Evolutionary conservation across 2,113 vertebrate genomes (phyloP).

Genomic region (Pundamilia nyererei): DNA sequence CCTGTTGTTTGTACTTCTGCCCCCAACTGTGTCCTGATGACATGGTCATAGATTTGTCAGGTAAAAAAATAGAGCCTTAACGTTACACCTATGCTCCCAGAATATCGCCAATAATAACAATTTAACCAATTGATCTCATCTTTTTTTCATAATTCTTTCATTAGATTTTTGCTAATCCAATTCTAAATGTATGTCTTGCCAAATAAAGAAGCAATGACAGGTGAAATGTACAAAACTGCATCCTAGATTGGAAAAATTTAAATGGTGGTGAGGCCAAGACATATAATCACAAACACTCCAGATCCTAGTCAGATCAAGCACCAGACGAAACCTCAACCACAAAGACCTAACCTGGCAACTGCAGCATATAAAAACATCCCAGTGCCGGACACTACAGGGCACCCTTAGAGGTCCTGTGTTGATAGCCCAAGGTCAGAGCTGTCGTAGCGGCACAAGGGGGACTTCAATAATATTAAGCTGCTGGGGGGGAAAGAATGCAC

Average conservation of each 20-base stretch:
- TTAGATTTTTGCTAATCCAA: not conserved
- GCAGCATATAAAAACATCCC: not conserved
- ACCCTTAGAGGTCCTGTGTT: not conserved
- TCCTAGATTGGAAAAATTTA: not conserved
- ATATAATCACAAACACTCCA: not conserved
- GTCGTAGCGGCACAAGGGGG: accelerated
- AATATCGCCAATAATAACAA: accelerated
- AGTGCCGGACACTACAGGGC: not conserved
- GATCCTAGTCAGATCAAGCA: not conserved
- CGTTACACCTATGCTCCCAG: accelerated
- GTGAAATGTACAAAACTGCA: accelerated
- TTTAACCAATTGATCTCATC: not conserved
- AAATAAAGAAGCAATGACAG: not conserved
- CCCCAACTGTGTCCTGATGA: not conserved
- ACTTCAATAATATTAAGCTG: not conserved
- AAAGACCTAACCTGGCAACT: not conserved
- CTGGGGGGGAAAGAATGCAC: accelerated
- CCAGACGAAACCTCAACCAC: accelerated
- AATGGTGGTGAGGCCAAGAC: not conserved
- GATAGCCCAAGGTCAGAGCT: not conserved
- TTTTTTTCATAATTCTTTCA: not conserved
- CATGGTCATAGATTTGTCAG: not conserved
- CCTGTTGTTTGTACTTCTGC: not conserved
- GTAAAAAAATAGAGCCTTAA: not conserved
- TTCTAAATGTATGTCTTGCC: not conserved